Percentiles rank a stretch among this genome's conserved stretches.
phyloP scores from a whole-genome alignment of 1,140 invertebrate genomes.

The Helicoverpa armigera region DNA sequence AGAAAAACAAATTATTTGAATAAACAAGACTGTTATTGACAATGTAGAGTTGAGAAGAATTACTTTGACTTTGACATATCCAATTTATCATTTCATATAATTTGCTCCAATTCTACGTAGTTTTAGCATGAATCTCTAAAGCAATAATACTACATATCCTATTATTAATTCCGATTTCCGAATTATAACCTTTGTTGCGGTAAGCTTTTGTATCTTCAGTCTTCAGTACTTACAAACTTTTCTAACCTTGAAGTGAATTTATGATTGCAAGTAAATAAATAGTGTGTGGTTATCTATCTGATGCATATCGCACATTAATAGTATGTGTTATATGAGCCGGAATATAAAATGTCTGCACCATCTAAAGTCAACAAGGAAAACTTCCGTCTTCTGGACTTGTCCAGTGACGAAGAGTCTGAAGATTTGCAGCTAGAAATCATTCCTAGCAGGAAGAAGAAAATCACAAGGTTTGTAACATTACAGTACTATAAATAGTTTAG shows the following conservation, averaged over 20 bases:
- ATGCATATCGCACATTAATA: constrained; percentile 44
- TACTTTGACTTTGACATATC: no score
- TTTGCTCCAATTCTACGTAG: constrained; percentile 24
- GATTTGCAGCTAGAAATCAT: constrained; percentile 88
- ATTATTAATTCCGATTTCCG: background rate
- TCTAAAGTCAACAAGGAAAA: constrained; percentile 88
- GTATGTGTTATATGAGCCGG: constrained; percentile 68
- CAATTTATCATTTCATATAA: constrained; percentile 17
- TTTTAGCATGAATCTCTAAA: constrained; percentile 31
- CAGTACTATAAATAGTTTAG: background rate
- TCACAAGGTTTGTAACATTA: constrained; percentile 67
- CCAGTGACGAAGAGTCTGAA: constrained; percentile 88
- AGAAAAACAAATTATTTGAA: no score
- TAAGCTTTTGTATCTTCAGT: constrained; percentile 22
- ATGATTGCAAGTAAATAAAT: constrained; percentile 27
- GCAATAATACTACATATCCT: constrained; percentile 36
- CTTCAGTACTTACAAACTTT: constrained; percentile 29
- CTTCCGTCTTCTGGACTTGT: constrained; percentile 88
- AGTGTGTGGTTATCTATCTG: constrained; percentile 26
- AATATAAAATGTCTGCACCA: constrained; percentile 74
- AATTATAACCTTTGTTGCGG: background rate
- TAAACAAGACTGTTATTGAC: no score
- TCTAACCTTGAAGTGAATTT: constrained; percentile 40
- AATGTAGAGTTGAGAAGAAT: no score
- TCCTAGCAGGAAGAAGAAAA: constrained; percentile 87